phyloP scores from a whole-genome alignment of 2,797 vertebrate species.

The Acanthornis magna region DNA sequence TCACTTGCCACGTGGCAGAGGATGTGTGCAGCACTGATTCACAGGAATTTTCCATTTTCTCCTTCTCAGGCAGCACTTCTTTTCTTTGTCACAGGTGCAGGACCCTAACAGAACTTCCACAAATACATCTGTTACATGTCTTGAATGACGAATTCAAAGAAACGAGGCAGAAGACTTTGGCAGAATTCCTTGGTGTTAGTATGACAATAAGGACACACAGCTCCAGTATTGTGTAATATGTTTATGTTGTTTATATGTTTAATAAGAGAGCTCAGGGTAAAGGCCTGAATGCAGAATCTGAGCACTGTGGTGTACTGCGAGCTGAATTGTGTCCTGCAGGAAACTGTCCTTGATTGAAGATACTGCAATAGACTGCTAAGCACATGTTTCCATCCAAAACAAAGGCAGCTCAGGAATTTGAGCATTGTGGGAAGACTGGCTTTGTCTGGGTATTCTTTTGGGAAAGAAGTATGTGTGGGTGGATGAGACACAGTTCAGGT shows the following conservation, averaged over 20 bases:
- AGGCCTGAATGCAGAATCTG: background rate
- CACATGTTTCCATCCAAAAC: conserved; percentile 14
- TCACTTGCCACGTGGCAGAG: background rate
- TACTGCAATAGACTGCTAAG: background rate
- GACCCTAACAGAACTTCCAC: background rate
- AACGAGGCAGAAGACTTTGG: background rate
- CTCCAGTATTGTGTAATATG: background rate
- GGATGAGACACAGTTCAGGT: conserved; percentile 23
- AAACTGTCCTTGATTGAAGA: background rate
- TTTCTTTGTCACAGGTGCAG: background rate
- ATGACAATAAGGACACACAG: background rate
- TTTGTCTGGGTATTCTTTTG: conserved; percentile 44
- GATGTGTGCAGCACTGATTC: background rate
- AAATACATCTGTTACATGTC: background rate
- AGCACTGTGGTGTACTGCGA: background rate
- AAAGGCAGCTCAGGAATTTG: conserved; percentile 30
- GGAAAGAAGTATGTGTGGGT: background rate
- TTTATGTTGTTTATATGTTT: background rate
- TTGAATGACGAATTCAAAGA: background rate
- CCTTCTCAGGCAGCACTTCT: background rate
- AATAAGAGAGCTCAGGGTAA: background rate
- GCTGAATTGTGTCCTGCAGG: background rate
- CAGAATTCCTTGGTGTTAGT: background rate
- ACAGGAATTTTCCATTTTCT: background rate
- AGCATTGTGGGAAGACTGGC: background rate